Base-by-base conservation (phyloP, 1,140 invertebrate species). In the Tetramorium simillimum region DNA sequence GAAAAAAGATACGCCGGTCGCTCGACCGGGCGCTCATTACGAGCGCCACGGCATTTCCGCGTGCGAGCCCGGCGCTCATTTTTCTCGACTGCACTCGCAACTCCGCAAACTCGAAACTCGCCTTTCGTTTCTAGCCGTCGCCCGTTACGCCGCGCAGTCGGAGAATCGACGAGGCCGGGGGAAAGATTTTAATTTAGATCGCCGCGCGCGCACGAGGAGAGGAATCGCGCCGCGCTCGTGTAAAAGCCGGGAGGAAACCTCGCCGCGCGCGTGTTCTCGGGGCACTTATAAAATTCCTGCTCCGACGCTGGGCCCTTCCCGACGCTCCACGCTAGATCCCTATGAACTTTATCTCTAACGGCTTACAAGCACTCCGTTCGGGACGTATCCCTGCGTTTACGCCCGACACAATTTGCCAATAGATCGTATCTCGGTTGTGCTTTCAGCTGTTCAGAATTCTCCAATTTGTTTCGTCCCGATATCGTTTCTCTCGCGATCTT, bases 351-450 rank as follows among this genome's bases (percentile, higher is more conserved):
- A 65, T 81, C 85, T 81, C 51, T 60, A 86, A 70, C 63, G 76
- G 76, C 46, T 53, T 49, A 69, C 63, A 21, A 78, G 85, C 37
- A 21, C 72, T 80, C 75, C 21, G 7, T 33, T 69, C 62, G 33
- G 46, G 60, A 69, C 51, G 63, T 81, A 69, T 67, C 63, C 49
- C 58, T 60, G 81, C 37, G 72, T 65, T 85, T 51, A 62, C 82
- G 46, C 28, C 67, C 76, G 76, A 86, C 75, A 69, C 63, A 86
- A 51, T 86, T 86, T 56, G 51, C 84, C 18, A 21, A 21, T 53
- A 80, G 46, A 67, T 80, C 24, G 33, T 40, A 85, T 63, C 70
- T 56, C 51, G 67, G 14, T 5, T 9, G 16, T 9, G 21, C 37
- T 33, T 56, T 21, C 28, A 28, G 28, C 28, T 46, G 51, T 73